Evolutionary conservation across 2,797 vertebrate species (phyloP).

Genomic region (Cirrhinus mrigala): DNA sequence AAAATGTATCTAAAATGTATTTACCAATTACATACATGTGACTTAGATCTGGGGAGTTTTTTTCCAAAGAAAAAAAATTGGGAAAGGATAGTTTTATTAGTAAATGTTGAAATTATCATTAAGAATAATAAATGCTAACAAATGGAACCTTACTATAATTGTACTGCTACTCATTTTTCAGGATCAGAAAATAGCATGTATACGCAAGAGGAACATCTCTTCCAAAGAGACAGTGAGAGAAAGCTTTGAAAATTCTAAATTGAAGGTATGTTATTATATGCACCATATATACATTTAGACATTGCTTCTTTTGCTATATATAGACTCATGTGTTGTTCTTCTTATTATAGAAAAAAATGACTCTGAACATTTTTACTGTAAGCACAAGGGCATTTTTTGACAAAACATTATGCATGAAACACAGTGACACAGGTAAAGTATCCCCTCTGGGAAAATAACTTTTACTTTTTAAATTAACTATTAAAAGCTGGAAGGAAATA

Average conservation of each 20-base stretch:
- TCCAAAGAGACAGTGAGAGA: background rate
- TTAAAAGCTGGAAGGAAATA: background rate
- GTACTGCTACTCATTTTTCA: background rate
- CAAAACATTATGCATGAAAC: background rate
- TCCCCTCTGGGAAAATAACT: background rate
- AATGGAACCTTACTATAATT: background rate
- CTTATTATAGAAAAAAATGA: background rate
- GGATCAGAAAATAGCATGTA: background rate
- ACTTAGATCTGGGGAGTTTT: background rate
- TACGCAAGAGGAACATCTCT: background rate
- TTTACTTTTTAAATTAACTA: background rate
- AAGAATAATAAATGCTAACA: background rate
- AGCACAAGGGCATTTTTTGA: background rate
- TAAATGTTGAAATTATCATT: background rate
- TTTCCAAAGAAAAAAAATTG: too few species aligned
- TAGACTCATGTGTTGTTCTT: background rate
- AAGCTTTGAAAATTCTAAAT: background rate
- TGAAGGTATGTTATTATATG: background rate
- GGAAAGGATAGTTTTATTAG: too few species aligned
- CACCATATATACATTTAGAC: background rate
- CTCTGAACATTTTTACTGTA: background rate
- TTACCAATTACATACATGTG: background rate
- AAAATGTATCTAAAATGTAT: background rate
- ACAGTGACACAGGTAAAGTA: background rate
- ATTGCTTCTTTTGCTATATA: background rate